Base-by-base conservation (phyloP, 2,888 invertebrate species). In the Parasteatoda lunata region DNA sequence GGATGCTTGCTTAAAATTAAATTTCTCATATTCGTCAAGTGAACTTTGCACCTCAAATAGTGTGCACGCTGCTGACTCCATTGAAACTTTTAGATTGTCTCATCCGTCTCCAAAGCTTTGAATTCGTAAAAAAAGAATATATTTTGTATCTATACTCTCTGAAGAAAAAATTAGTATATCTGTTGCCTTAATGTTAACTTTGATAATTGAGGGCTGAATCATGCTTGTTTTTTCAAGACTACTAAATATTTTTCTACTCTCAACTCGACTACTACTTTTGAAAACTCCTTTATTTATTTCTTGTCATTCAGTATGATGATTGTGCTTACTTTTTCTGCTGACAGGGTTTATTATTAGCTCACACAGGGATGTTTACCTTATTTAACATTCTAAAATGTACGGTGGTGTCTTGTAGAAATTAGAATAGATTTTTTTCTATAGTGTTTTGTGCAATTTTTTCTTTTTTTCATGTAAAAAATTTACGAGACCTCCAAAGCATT, bases 151-250 rank as follows among this genome's bases (percentile, higher is more conserved):
- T 13, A 59, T n/a, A 59, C 5, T 9, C 9, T 59, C 59, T 59
- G 9, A 59, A 59, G 9, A 59, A 59, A 59, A 59, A 59, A 59
- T 59, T 59, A 59, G 59, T 13, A 13, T 9, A 59, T 59, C 59
- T 59, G 59, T 59, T 59, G 59, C 59, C 59, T 59, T 59, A 59
- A 59, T 59, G n/a, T 59, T 13, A 59, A 59, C 59, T 59, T 59
- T 59, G 59, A 59, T 59, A 7, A 59, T 59, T n/a, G 59, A 59
- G 9, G n/a, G n/a, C n/a, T 8, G n/a, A 59, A 59, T 59, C 59
- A 59, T 59, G 7, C 59, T 59, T 59, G 59, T 59, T 59, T 59
- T 59, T n/a, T 59, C 59, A 59, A 59, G 59, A 59, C n/a, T 59
- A 9, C n/a, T 9, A 59, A 59, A 59, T 59, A 59, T 59, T 59